These are phyloP conservation scores for Chlorospingus flavigularis DNA, from an alignment of 2,797 vertebrate species.

Conservation along the genomic window DNA sequence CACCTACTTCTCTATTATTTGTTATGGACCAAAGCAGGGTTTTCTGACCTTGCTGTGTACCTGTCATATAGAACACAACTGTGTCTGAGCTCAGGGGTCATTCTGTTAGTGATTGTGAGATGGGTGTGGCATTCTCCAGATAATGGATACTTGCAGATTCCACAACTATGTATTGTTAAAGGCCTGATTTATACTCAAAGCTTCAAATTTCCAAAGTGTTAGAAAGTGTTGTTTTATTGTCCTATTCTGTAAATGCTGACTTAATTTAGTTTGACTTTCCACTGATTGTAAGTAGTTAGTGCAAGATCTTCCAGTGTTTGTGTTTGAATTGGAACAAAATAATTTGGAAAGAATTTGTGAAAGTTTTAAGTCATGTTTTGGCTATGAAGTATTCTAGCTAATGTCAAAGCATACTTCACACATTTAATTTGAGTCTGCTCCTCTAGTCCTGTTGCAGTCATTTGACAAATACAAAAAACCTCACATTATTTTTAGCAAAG, in stretches of 20 bases:
- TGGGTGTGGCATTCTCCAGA: neutral
- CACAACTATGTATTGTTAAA: accelerated
- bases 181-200: neutral
- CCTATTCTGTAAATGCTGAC: neutral
- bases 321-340: neutral
- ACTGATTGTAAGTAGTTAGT: neutral
- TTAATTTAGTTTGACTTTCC: neutral
- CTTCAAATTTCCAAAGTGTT: neutral
- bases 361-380: neutral
- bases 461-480: neutral
- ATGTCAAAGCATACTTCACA: neutral
- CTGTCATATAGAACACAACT: neutral
- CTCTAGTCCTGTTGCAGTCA: neutral
- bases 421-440: neutral
- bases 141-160: accelerated
- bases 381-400: neutral
- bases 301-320: neutral
- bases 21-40: neutral
- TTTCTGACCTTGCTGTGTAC: neutral
- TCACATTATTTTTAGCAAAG: neutral
- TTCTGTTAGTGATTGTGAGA: neutral
- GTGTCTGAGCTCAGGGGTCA: neutral
- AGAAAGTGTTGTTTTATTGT: neutral
- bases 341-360: neutral
- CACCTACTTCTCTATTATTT: neutral